A percentile compares a stretch with the other conserved stretches of the same genome.
Conservation (phyloP, 2,888 invertebrate species). For the Nebria salina region DNA sequence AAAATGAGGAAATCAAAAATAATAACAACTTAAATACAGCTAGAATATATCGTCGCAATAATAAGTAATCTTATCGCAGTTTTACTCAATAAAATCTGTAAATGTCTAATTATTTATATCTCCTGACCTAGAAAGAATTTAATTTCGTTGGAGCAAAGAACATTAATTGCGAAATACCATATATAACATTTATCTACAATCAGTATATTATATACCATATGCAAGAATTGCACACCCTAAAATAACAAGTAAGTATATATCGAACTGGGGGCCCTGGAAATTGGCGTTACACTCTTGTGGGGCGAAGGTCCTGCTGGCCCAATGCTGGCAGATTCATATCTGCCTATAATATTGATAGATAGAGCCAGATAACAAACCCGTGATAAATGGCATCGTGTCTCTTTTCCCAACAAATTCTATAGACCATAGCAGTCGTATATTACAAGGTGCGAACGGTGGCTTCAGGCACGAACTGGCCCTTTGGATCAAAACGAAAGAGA, state of each 20-base stretch:
- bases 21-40: no score
- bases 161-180: not conserved
- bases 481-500: not conserved
- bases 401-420: conserved; percentile 52
- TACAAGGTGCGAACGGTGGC: conserved; percentile 51
- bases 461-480: conserved; percentile 29
- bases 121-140: not conserved
- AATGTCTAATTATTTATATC: not conserved
- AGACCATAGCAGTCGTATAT: conserved; percentile 51
- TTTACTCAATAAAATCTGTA: not conserved
- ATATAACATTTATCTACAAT: not conserved
- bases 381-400: conserved; percentile 53
- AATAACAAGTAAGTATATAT: not conserved
- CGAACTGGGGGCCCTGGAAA: not conserved
- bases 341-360: conserved; percentile 53
- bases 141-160: not conserved
- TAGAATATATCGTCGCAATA: no score
- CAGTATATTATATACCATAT: not conserved
- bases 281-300: not conserved
- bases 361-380: conserved; percentile 51
- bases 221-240: not conserved
- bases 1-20: no score
- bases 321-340: conserved; percentile 49
- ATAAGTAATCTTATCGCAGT: no score
- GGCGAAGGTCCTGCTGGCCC: conserved; percentile 5